These are phyloP conservation scores for Netelia melanura DNA, from an alignment of 2,888 invertebrate genomes.

Conservation along the genomic window DNA sequence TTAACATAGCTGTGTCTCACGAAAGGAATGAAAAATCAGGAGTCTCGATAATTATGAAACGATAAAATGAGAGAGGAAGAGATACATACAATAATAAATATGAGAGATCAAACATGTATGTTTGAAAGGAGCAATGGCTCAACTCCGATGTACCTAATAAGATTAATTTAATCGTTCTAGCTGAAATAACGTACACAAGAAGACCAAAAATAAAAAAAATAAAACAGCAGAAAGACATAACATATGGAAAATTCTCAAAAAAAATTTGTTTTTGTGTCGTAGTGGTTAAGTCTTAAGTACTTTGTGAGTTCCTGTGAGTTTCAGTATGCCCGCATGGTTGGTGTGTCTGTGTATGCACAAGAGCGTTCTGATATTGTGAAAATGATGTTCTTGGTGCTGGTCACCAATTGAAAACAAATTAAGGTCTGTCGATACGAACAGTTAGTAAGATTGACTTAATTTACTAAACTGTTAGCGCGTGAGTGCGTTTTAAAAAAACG, in stretches of 20 bases:
- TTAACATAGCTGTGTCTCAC: conserved; percentile 43
- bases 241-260: conserved; percentile 51
- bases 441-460: conserved; percentile 70
- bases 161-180: conserved; percentile 77
- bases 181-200: conserved; percentile 61
- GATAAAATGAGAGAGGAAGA: conserved; percentile 31
- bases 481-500: conserved; percentile 55
- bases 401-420: conserved; percentile 80
- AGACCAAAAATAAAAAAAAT: conserved; percentile 44
- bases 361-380: conserved; percentile 71
- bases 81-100: conserved; percentile 35
- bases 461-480: conserved; percentile 65
- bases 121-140: conserved; percentile 66
- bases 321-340: conserved; percentile 2
- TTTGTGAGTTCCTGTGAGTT: conserved; percentile 53
- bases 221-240: conserved; percentile 19
- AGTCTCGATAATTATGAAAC: conserved; percentile 45
- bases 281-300: conserved; percentile 81
- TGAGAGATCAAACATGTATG: conserved; percentile 63
- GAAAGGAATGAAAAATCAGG: conserved; percentile 41
- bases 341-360: conserved; percentile 61
- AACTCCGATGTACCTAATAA: conserved; percentile 72
- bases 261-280: conserved; percentile 82
- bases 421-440: conserved; percentile 79
- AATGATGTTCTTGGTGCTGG: conserved; percentile 83